Evolutionary conservation across 1,140 invertebrate genomes (phyloP), one percentile per base, ranked within the genome.

Genomic region (Globodera rostochiensis): DNA sequence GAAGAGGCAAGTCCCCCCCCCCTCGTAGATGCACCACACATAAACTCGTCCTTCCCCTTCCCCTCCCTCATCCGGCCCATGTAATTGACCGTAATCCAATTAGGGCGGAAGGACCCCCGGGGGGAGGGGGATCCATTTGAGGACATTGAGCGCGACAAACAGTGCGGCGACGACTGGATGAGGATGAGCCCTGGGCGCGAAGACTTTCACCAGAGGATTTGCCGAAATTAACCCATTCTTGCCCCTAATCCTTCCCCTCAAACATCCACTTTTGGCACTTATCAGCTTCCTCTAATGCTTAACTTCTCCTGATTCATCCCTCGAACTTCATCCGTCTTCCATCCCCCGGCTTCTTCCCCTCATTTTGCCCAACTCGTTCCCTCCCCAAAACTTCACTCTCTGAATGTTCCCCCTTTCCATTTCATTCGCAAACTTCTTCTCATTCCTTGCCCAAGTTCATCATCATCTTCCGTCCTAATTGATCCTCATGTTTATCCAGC

Each of bases 41-140:
- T 60, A 60, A 60, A 60, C 57, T 60, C 15, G 13, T 60, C 57
- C 11, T 60, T 60, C 11, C n/a, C 69, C 8, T 45, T 19, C 11
- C 6, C 69, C 69, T 9, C 69, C 36, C 69, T 15, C 50, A n/a
- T 19, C 69, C 69, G 69, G 69, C 69, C 69, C 57, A 77, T 84
- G 82, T 85, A 85, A 88, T 86, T 86, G 87, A 86, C 86, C 86
- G 86, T 86, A 86, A 86, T 84, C 76, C 70, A 86, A 86, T 86
- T 86, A 75, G 50, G 13, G 6, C 73, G 11, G 36, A 78, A 7
- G 70, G 13, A 36, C 25, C 25, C 25, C 74, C 64, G 36, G 50
- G 53, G n/a, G 74, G 50, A n/a, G 21, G 46, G 67, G 67, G 11
- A n/a, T 21, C 49, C 50, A 77, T 57, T 64, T 77, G 76, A 9